A percentile compares a stretch with the other conserved stretches of the same genome.
phyloP scores from a whole-genome alignment of 1,140 invertebrate genomes.

The Rhagoletis zephyria region DNA sequence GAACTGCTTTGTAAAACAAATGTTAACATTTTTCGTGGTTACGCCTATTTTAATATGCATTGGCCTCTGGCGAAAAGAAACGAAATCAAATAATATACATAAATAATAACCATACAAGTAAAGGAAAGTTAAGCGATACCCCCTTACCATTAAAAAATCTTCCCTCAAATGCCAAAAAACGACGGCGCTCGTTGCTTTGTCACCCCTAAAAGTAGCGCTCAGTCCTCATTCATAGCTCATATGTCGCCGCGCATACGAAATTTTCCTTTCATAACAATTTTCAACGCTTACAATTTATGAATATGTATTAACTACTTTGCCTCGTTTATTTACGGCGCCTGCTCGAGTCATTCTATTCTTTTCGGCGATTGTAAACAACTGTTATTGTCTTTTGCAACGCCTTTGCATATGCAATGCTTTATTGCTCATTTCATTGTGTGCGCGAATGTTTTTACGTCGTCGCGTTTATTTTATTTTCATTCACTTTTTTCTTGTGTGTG shows the following conservation, averaged over 20 bases:
- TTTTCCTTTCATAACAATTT: conserved; percentile 46
- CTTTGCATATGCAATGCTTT: conserved; percentile 38
- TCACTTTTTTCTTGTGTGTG: not conserved
- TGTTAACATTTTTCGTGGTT: conserved; percentile 44
- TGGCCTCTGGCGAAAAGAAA: not conserved
- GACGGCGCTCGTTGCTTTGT: not conserved
- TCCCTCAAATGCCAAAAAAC: not conserved
- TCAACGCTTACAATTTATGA: conserved; percentile 42
- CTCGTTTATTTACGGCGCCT: not conserved
- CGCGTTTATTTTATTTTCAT: not conserved
- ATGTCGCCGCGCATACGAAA: not conserved
- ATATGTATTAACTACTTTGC: conserved; percentile 28
- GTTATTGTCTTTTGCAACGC: conserved; percentile 38
- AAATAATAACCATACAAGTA: not conserved
- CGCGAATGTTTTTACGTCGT: not conserved
- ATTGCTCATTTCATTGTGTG: not conserved
- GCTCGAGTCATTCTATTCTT: not conserved
- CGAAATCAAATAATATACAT: not conserved
- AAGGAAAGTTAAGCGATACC: not conserved
- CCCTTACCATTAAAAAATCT: not conserved
- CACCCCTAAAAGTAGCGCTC: conserved; percentile 31
- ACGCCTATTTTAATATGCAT: conserved; percentile 3
- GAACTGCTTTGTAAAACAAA: conserved; percentile 22
- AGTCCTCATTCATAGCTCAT: not conserved
- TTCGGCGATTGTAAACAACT: conserved; percentile 36